Evolutionary conservation across 2,797 vertebrate genomes (phyloP).

Genomic region (Sebastes aleutianus): DNA sequence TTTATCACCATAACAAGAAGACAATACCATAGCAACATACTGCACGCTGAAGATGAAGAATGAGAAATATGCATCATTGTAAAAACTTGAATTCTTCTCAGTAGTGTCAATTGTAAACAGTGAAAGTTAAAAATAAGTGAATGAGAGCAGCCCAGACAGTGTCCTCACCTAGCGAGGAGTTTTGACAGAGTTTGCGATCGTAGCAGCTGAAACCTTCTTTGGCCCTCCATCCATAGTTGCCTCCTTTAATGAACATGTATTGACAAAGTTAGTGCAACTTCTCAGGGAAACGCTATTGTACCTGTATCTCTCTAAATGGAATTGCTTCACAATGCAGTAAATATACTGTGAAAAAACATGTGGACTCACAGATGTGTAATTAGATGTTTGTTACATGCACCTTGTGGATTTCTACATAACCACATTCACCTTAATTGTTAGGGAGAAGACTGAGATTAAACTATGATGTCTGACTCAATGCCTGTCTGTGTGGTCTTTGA

Average conservation of each 20-base stretch:
- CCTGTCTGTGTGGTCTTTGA: neutral
- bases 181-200: conserved; percentile 84
- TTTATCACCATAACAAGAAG: neutral
- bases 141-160: neutral
- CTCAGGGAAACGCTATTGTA: neutral
- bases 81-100: neutral
- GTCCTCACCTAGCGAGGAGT: conserved; percentile 83
- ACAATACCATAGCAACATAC: neutral
- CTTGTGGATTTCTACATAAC: neutral
- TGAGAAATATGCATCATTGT: neutral
- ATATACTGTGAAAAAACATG: neutral
- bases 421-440: conserved; percentile 10
- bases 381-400: conserved; percentile 10
- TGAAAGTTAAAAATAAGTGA: neutral
- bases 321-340: neutral
- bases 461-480: neutral
- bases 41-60: neutral
- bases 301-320: neutral
- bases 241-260: conserved; percentile 66
- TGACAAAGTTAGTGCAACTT: conserved; percentile 13
- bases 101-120: neutral
- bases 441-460: neutral
- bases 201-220: conserved; percentile 89
- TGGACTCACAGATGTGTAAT: neutral
- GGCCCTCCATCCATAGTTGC: conserved; percentile 88